Evolutionary conservation across 1,140 invertebrate genomes (phyloP).

Genomic region (Agrypnia vestita): DNA sequence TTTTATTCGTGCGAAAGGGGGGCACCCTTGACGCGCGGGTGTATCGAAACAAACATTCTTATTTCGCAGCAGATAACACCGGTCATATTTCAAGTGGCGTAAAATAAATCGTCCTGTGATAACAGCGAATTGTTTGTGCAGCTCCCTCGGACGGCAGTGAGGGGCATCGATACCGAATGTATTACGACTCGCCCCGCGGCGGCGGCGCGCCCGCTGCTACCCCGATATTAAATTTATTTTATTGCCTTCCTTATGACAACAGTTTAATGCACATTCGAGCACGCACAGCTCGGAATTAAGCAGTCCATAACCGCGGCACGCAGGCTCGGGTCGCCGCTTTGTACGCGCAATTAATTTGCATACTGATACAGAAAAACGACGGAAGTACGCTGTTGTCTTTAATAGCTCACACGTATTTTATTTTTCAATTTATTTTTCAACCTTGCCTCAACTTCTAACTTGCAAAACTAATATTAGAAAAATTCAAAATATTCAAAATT

Average conservation of each 20-base stretch:
- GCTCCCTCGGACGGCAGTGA: conserved; percentile 25
- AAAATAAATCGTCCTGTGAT: conserved; percentile 25
- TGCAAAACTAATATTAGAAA: too few species aligned
- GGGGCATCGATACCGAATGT: conserved; percentile 39
- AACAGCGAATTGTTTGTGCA: conserved; percentile 19
- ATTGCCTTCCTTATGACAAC: conserved; percentile 47
- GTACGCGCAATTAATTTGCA: conserved; percentile 22
- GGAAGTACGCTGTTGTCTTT: too few species aligned
- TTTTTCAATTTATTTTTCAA: too few species aligned
- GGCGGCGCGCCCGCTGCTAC: conserved; percentile 28
- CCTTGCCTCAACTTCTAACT: too few species aligned
- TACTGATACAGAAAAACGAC: conserved; percentile 16
- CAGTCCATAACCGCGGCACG: conserved; percentile 24
- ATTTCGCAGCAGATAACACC: conserved; percentile 11
- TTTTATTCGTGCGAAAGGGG: not conserved
- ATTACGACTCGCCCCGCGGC: conserved; percentile 22
- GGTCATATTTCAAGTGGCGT: conserved; percentile 19
- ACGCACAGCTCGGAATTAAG: conserved; percentile 37
- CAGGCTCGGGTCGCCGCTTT: not conserved
- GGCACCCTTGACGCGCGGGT: not conserved
- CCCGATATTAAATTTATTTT: conserved; percentile 53
- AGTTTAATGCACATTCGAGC: conserved; percentile 48
- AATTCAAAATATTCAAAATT: too few species aligned
- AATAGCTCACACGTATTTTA: too few species aligned
- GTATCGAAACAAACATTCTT: conserved; percentile 21